Conservation (phyloP, 2,113 vertebrate species). For the Bucco capensis region DNA sequence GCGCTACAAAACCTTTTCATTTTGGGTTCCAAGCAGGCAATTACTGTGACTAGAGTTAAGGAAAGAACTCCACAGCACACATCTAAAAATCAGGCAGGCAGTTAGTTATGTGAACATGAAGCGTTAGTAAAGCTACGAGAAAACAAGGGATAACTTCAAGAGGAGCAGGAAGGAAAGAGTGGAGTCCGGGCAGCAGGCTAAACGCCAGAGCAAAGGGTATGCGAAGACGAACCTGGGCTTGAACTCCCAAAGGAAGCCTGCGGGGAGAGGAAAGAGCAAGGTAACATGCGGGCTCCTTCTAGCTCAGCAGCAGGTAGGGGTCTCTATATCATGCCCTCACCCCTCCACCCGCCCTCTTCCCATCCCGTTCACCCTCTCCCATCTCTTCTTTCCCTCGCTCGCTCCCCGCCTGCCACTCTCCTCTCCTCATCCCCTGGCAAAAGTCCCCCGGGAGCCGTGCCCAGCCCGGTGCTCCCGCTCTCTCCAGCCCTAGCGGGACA, state of each 20-base stretch:
- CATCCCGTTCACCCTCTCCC: background rate
- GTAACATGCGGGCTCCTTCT: background rate
- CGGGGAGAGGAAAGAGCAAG: background rate
- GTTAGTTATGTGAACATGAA: background rate
- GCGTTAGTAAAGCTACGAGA: background rate
- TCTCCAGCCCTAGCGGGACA: background rate
- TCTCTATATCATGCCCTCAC: background rate
- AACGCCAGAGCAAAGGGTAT: background rate
- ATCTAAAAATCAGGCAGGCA: background rate
- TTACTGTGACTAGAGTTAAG: background rate
- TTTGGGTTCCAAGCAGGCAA: background rate
- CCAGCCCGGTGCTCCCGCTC: background rate
- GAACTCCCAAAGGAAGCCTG: constrained; percentile 96
- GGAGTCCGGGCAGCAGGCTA: background rate
- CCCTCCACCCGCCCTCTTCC: background rate
- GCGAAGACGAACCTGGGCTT: constrained; percentile 89
- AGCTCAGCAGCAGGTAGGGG: background rate
- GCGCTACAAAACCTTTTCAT: background rate
- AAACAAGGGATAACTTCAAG: background rate
- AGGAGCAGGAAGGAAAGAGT: background rate
- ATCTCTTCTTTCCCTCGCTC: background rate
- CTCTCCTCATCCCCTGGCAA: background rate
- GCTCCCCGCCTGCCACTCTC: background rate
- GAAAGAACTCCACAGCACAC: background rate
- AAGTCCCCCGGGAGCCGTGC: background rate